A percentile compares a stretch with the other conserved stretches of the same genome.
Conservation (phyloP, 53 echinoderm and acorn worm species). For the Hippasteria phrygiana region DNA sequence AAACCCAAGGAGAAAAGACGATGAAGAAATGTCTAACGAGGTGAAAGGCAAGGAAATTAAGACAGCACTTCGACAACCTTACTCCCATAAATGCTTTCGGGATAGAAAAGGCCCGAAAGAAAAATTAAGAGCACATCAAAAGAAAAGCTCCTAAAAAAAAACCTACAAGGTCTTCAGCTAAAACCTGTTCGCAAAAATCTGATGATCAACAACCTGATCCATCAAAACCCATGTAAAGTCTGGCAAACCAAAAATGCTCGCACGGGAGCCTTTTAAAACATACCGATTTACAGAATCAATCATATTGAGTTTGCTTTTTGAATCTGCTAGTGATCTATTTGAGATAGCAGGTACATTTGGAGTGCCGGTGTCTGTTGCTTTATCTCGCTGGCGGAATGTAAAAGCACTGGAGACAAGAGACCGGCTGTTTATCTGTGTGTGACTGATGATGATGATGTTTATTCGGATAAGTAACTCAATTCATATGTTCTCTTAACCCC, state of each 20-base stretch:
- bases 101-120: too few species aligned
- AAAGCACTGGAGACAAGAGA: neutral
- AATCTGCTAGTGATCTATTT: neutral
- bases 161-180: too few species aligned
- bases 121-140: too few species aligned
- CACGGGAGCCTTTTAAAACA: neutral
- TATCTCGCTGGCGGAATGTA: neutral
- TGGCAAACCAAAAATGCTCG: neutral
- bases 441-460: constrained; percentile 6
- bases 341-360: too few species aligned
- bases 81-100: too few species aligned
- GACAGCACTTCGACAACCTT: too few species aligned
- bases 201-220: neutral
- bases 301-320: neutral
- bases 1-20: too few species aligned
- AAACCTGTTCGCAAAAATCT: neutral
- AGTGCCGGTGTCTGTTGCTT: too few species aligned
- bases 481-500: neutral
- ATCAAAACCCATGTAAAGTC: neutral
- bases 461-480: neutral
- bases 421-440: neutral
- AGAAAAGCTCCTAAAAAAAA: too few species aligned
- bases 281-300: neutral
- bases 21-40: too few species aligned
- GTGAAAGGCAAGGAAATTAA: too few species aligned